These are phyloP conservation scores for Sturnira hondurensis DNA, from an alignment of 2,113 vertebrate species.

Conservation along the genomic window DNA sequence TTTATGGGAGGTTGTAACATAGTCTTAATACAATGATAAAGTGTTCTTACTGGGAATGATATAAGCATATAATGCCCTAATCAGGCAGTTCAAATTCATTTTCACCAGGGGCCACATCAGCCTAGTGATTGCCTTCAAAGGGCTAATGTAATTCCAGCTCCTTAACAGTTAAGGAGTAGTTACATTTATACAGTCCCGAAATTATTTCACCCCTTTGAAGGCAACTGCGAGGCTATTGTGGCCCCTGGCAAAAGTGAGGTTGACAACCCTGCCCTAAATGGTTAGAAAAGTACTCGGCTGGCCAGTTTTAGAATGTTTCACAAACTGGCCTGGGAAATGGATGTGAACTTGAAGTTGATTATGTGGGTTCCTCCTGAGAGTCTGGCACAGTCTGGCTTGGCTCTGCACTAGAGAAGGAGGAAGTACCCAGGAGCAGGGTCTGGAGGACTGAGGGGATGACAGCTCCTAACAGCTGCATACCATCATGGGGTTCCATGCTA, in stretches of 20 bases:
- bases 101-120: too few species aligned
- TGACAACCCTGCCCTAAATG: neutral
- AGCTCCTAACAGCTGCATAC: accelerated
- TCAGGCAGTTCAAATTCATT: too few species aligned
- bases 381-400: neutral
- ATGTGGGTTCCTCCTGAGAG: neutral
- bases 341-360: neutral
- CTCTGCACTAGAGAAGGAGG: neutral
- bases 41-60: neutral
- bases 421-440: neutral
- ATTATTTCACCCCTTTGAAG: too few species aligned
- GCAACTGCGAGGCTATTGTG: too few species aligned
- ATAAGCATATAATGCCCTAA: neutral
- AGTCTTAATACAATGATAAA: neutral
- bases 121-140: too few species aligned
- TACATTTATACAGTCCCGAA: too few species aligned
- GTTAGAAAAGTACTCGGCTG: neutral
- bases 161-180: too few species aligned
- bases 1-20: neutral
- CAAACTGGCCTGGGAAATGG: neutral
- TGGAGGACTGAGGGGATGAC: neutral
- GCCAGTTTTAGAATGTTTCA: neutral
- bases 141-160: too few species aligned
- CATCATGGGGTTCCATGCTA: neutral
- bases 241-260: too few species aligned